Evolutionary conservation across 2,113 vertebrate genomes (phyloP).

Genomic region (Rhineura floridana): DNA sequence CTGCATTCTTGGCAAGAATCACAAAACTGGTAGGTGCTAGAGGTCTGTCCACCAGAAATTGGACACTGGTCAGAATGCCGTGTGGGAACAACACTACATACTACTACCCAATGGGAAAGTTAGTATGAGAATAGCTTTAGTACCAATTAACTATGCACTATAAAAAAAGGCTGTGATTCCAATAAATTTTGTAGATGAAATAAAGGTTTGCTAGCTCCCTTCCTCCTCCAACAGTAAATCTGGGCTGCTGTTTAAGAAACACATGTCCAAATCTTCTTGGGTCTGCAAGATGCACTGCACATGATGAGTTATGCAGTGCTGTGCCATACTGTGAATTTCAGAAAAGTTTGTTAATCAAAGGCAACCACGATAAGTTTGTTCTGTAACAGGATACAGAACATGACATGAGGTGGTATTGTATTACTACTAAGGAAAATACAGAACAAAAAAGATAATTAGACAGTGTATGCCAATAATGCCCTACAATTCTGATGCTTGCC

Average conservation of each 20-base stretch:
- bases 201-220: background rate
- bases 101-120: no score
- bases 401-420: no score
- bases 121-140: no score
- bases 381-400: no score
- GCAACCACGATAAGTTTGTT: background rate
- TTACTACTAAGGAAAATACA: no score
- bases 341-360: slow-evolving; percentile 16
- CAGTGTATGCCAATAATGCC: background rate
- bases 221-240: background rate
- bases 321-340: slow-evolving; percentile 21
- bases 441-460: slow-evolving; percentile 25
- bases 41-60: background rate
- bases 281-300: background rate
- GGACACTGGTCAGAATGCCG: background rate
- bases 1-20: background rate
- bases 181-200: no score
- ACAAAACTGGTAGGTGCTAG: background rate
- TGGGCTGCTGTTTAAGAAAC: background rate
- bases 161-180: no score
- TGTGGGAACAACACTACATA: no score
- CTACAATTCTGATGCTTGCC: background rate
- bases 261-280: background rate
- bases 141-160: no score
- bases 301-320: slow-evolving; percentile 1